These are phyloP conservation scores for Leuciscus waleckii DNA, from an alignment of 2,797 vertebrate species.

Conservation along the genomic window DNA sequence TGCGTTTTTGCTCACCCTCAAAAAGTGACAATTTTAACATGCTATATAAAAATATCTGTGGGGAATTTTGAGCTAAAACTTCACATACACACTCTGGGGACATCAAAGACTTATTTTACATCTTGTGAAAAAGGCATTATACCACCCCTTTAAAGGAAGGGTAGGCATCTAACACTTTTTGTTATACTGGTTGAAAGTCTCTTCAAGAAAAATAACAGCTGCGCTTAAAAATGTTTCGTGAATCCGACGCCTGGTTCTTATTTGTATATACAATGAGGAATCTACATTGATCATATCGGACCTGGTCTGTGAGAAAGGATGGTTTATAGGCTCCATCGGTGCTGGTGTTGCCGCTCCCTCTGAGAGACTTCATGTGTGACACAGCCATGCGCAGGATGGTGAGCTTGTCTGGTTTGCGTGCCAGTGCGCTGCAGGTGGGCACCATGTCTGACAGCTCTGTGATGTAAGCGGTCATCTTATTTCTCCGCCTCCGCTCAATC, in stretches of 20 bases:
- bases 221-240: not conserved
- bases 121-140: too few species aligned
- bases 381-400: conserved; percentile 98
- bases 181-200: not conserved
- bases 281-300: conserved; percentile 58
- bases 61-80: too few species aligned
- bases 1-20: too few species aligned
- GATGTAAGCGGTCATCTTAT: conserved; percentile 99
- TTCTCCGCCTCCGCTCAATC: conserved; percentile 92
- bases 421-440: conserved; percentile 96
- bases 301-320: conserved; percentile 97
- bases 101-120: too few species aligned
- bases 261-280: not conserved
- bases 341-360: conserved; percentile 89
- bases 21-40: too few species aligned
- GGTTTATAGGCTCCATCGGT: conserved; percentile 94
- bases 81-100: too few species aligned
- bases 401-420: conserved; percentile 96
- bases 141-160: too few species aligned
- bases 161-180: too few species aligned
- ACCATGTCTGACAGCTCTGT: conserved; percentile 99
- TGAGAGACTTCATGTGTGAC: conserved; percentile 96
- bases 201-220: not conserved
- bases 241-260: not conserved
- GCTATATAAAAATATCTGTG: too few species aligned